Base-by-base conservation (phyloP, 2,113 vertebrate species). In the Lepus timidus region DNA sequence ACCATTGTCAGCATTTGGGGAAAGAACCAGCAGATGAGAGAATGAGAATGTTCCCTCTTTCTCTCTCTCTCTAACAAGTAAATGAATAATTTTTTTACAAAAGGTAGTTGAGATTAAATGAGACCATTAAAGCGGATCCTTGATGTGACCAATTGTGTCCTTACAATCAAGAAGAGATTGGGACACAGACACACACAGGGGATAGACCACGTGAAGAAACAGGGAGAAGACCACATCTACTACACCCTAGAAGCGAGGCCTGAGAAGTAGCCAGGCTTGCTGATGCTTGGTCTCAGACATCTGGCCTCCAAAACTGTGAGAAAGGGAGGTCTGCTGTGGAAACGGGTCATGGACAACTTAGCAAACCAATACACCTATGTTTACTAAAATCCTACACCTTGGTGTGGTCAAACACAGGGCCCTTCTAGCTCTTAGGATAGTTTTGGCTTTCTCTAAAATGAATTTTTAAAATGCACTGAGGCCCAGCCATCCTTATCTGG, bases 321-420 rank as follows among this genome's bases (percentile, higher is more conserved):
- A 29, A 85, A 84, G 65, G 27, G 20, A 83, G 0, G 31, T 75
- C 52, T 95, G 3, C 33, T n/a, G 27, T 55, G 9, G 10, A 29
- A 64, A 29, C 64, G 10, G 20, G 16, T 39, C 61, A 44, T 23
- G 2, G 13, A 61, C 84, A 17, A 27, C 76, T 65, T 73, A 52
- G 64, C 25, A 87, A 83, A 49, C 31, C 65, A 58, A 39, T 27
- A 67, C 25, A 90, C 29, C 58, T 87, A 75, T 64, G 29, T 88
- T 93, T 75, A 85, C 67, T 70, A 89, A 80, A 89, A 82, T 52
- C 55, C 6, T 76, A 27, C 1, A 70, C 75, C 33, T 89, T 52
- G 51, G 9, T 75, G n/a, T 62, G 65, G 75, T 65, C 62, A 92
- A 70, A 86, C 36, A 61, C 23, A 70, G n/a, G 44, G 68, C 1